Evolutionary conservation across 1,140 invertebrate genomes (phyloP), one percentile per base, ranked within the genome.

Genomic region (Forficula auricularia): DNA sequence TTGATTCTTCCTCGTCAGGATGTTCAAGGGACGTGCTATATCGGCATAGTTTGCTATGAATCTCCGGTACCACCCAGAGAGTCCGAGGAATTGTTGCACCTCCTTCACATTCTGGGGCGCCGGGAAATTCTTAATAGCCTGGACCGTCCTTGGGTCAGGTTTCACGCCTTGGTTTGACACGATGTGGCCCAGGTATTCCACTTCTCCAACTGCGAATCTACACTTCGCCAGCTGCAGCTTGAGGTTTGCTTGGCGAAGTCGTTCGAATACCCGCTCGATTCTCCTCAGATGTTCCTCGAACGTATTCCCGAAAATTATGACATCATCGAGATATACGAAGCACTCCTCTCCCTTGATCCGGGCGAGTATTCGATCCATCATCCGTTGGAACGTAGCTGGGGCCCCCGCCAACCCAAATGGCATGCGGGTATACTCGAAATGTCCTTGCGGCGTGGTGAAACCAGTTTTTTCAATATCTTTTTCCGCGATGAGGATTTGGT

Each of bases 271-370:
- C 27, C 52, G 15, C 8, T 37, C 19, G 2, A 66, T 22, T 41
- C 58, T 47, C 12, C 52, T 36, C 10, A 61, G 48, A 40, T 68
- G 64, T 42, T 60, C 53, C 40, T 66, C 48, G 15, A 64, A 54
- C 9, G 50, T 54, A 19, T 47, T 40, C 2, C 47, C 50, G 40
- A 52, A 60, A 7, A 63, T 49, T 0, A 68, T 48, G 0, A 65
- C 54, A 39, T 69, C 64, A 48, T 68, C 65, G 3, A 67, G 32
- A 50, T 68, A 69, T 0, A 62, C 53, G 10, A 56, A 53, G 38
- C 53, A 53, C 3, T 41, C 50, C 22, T 52, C 40, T 13, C 50
- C 48, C 40, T 53, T 37, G 7, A 63, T 45, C 7, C 51, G 53
- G 18, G 43, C 43, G 4, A 67, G 53, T 2, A 61, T 52, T 2